Percentiles rank a stretch among this genome's conserved stretches.
These are phyloP conservation scores for Caprella mutica DNA, from an alignment of 2,888 invertebrate species.

Conservation along the genomic window DNA sequence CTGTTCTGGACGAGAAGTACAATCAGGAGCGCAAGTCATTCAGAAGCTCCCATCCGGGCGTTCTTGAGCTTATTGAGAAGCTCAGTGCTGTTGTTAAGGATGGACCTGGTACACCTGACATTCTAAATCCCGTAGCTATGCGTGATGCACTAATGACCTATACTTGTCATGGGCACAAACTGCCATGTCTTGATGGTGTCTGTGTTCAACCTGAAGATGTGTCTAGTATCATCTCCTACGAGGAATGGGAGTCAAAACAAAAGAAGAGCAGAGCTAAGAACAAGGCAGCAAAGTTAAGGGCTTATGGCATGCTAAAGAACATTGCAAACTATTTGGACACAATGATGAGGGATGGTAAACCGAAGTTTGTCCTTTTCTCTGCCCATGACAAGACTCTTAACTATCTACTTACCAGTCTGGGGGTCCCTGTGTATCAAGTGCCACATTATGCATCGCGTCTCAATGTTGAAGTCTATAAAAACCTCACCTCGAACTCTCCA, in stretches of 20 bases:
- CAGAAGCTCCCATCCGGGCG: slow-evolving; percentile 60
- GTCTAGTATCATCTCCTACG: slow-evolving; percentile 64
- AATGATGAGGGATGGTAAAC: slow-evolving; percentile 63
- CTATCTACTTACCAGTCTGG: slow-evolving; percentile 67
- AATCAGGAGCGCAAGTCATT: slow-evolving; percentile 54
- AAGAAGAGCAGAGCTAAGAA: slow-evolving; percentile 41
- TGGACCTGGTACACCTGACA: slow-evolving; percentile 39
- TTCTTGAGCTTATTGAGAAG: slow-evolving; percentile 53
- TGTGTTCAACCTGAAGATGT: slow-evolving; percentile 57
- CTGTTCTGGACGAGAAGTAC: slow-evolving; percentile 36
- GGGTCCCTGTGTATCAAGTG: slow-evolving; percentile 50
- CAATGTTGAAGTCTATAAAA: slow-evolving; percentile 75
- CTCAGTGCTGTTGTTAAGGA: slow-evolving; percentile 24
- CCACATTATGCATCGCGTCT: slow-evolving; percentile 78
- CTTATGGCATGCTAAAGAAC: slow-evolving; percentile 71
- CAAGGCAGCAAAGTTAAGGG: slow-evolving; percentile 56
- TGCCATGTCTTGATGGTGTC: slow-evolving; percentile 56
- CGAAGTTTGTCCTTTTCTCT: slow-evolving; percentile 67
- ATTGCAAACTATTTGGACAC: slow-evolving; percentile 68
- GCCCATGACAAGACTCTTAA: slow-evolving; percentile 87
- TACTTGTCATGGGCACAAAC: slow-evolving; percentile 66
- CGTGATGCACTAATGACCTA: slow-evolving; percentile 72
- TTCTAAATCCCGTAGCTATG: slow-evolving; percentile 56
- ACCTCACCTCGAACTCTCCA: slow-evolving; percentile 38
- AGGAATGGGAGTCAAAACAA: slow-evolving; percentile 64